These are phyloP conservation scores for Delphinus delphis DNA, from an alignment of 2,113 vertebrate species.

Conservation along the genomic window DNA sequence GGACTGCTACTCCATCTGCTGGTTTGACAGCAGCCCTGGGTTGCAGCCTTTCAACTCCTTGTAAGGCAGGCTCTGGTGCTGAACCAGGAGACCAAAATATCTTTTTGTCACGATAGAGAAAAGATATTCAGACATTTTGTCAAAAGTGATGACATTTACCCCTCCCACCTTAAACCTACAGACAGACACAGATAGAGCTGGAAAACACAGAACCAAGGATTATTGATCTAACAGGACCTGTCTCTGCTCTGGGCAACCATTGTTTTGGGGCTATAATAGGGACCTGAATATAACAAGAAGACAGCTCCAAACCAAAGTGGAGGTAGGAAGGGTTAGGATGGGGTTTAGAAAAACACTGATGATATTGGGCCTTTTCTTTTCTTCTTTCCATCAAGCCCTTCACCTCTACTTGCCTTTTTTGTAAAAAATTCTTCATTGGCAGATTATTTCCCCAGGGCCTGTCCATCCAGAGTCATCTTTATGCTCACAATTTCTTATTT, in stretches of 20 bases:
- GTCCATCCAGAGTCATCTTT: not conserved
- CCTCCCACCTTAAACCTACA: conserved; percentile 27
- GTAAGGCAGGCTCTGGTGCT: conserved; percentile 41
- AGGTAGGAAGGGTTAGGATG: not conserved
- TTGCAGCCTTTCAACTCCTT: conserved; percentile 34
- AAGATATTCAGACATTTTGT: conserved; percentile 54
- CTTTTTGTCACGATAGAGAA: conserved; percentile 44
- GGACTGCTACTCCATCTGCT: conserved; percentile 74
- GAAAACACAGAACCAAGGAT: conserved; percentile 8
- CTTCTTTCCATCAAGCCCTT: not conserved
- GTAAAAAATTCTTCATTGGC: not conserved
- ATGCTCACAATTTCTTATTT: not conserved
- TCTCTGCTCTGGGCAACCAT: not conserved
- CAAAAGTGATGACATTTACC: conserved; percentile 49
- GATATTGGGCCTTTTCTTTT: conserved; percentile 37
- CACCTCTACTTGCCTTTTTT: conserved; percentile 29
- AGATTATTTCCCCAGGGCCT: not conserved
- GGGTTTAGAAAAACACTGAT: conserved; percentile 40
- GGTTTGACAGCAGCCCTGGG: conserved; percentile 52
- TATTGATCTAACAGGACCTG: not conserved
- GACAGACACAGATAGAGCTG: not conserved
- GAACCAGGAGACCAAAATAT: conserved; percentile 8
- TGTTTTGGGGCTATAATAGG: not conserved
- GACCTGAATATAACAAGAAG: not conserved
- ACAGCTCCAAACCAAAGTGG: not conserved